These are phyloP conservation scores for Lethrus apterus DNA, from an alignment of 1,140 invertebrate genomes.

Conservation along the genomic window DNA sequence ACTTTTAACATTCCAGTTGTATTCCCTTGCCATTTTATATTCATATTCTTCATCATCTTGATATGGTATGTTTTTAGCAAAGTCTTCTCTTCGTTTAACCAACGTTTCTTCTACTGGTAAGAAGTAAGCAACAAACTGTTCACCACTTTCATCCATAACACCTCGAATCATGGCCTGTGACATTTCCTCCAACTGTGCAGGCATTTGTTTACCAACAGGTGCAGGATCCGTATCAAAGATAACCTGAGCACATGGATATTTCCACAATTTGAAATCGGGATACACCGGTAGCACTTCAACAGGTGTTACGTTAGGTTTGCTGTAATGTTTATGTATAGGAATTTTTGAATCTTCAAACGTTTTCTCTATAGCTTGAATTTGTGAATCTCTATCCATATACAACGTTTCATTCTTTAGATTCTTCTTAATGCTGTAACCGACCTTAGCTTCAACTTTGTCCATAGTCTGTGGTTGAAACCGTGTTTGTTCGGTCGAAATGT, in stretches of 20 bases:
- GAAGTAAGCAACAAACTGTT: constrained; percentile 98
- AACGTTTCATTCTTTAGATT: constrained; percentile 89
- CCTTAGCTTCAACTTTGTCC: constrained; percentile 96
- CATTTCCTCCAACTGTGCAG: constrained; percentile 92
- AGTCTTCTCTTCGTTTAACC: constrained; percentile 76
- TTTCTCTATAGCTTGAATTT: constrained; percentile 96
- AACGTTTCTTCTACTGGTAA: constrained; percentile 90
- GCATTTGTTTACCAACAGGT: constrained; percentile 69
- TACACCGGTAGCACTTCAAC: constrained; percentile 84
- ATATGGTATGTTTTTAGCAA: constrained; percentile 71
- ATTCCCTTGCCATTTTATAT: constrained; percentile 91
- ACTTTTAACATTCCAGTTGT: constrained; percentile 98
- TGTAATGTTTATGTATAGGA: constrained; percentile 87
- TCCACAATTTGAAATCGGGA: constrained; percentile 95
- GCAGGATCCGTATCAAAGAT: constrained; percentile 98
- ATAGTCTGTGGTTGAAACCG: constrained; percentile 91
- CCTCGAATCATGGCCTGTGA: constrained; percentile 97
- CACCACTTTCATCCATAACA: constrained; percentile 96
- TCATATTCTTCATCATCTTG: constrained; percentile 89
- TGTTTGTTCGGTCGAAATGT: constrained; percentile 98
- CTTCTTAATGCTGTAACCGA: constrained; percentile 96
- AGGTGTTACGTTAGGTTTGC: constrained; percentile 88
- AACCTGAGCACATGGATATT: constrained; percentile 95
- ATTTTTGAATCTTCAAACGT: constrained; percentile 91
- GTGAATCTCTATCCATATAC: constrained; percentile 95